These are phyloP conservation scores for Penaeus vannamei DNA, from an alignment of 1,140 invertebrate species.

Conservation along the genomic window DNA sequence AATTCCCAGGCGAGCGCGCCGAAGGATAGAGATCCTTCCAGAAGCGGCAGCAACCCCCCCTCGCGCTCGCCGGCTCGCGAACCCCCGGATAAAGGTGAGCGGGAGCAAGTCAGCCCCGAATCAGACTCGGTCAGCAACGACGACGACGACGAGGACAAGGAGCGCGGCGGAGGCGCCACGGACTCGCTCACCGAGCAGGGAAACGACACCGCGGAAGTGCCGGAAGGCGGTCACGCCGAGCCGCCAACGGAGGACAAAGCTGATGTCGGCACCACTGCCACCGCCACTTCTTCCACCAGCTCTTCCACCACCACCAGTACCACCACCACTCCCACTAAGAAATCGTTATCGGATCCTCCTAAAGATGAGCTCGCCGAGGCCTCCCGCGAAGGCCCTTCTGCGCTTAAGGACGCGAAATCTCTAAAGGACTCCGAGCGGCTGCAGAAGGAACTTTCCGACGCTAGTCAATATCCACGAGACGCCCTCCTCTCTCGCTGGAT, in stretches of 20 bases:
- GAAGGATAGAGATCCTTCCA: neutral
- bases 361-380: too few species aligned
- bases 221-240: neutral
- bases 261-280: neutral
- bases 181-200: conserved; percentile 3
- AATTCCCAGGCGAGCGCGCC: neutral
- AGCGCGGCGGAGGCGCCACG: neutral
- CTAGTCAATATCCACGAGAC: conserved; percentile 42
- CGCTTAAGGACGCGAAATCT: conserved; percentile 21
- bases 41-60: conserved; percentile 34
- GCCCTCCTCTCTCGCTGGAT: conserved; percentile 57
- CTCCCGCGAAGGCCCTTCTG: neutral
- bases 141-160: neutral
- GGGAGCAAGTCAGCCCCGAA: neutral
- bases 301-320: neutral
- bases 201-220: neutral
- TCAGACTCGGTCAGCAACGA: neutral
- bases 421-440: conserved; percentile 21
- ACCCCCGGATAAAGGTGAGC: conserved; percentile 40
- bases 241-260: neutral
- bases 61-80: conserved; percentile 35
- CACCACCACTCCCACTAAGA: conserved; percentile 7
- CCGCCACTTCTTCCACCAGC: neutral
- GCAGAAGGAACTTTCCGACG: conserved; percentile 28
- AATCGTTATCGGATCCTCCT: neutral